Evolutionary conservation across 64 coral and sea anemone genomes (phyloP).

Genomic region (Actinia tenebrosa): DNA sequence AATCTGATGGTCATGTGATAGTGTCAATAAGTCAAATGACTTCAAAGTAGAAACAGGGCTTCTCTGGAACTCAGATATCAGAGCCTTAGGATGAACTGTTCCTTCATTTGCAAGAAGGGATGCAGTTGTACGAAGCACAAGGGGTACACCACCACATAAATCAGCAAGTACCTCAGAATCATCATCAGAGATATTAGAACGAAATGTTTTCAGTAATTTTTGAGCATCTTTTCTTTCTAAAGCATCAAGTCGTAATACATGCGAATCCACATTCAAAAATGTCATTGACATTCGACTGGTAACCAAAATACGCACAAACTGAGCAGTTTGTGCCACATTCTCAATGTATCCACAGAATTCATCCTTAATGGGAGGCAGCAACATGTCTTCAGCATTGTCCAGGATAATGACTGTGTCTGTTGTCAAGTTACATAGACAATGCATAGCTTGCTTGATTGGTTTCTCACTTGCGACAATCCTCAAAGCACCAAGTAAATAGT

Average conservation of each 20-base stretch:
- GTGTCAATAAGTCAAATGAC: slow-evolving; percentile 61
- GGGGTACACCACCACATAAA: slow-evolving; percentile 78
- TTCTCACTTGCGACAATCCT: slow-evolving; percentile 62
- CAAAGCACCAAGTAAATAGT: slow-evolving; percentile 79
- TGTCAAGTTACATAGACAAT: slow-evolving; percentile 44
- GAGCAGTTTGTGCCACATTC: slow-evolving; percentile 64
- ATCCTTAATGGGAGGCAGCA: slow-evolving; percentile 44
- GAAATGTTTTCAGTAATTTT: slow-evolving; percentile 34
- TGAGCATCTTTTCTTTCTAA: slow-evolving; percentile 55
- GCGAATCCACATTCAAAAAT: slow-evolving; percentile 65
- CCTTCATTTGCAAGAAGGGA: slow-evolving; percentile 63
- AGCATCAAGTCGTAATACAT: slow-evolving; percentile 33
- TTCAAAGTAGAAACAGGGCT: slow-evolving; percentile 74
- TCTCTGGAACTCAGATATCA: slow-evolving; percentile 73
- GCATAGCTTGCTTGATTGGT: slow-evolving; percentile 63
- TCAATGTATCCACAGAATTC: slow-evolving; percentile 77
- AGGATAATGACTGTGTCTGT: slow-evolving; percentile 75
- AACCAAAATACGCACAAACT: slow-evolving; percentile 66
- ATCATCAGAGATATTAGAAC: slow-evolving; percentile 52
- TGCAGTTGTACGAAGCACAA: slow-evolving; percentile 77
- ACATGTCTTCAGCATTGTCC: slow-evolving; percentile 94
- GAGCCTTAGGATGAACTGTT: slow-evolving; percentile 47
- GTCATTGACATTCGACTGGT: slow-evolving; percentile 56
- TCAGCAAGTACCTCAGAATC: slow-evolving; percentile 64
- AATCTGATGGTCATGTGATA: slow-evolving; percentile 76